phyloP scores from a whole-genome alignment of 2,888 invertebrate genomes.

The Leuctra nigra region DNA sequence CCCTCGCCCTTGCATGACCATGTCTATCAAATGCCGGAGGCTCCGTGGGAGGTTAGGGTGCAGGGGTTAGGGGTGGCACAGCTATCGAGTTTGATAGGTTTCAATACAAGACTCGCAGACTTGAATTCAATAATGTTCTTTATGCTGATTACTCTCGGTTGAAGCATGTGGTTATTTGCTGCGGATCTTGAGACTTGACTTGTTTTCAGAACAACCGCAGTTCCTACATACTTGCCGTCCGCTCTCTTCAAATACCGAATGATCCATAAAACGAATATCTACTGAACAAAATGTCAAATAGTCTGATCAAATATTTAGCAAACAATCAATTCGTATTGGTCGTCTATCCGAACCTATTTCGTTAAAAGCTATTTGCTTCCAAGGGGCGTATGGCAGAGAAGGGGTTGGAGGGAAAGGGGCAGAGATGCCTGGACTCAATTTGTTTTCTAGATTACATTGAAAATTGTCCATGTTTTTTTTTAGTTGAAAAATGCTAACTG shows the following conservation, averaged over 20 bases:
- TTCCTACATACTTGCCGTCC: too few species aligned
- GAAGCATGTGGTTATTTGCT: too few species aligned
- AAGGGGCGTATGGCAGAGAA: neutral
- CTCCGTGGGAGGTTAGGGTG: neutral
- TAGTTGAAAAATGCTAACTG: neutral
- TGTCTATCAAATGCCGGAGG: slow-evolving; percentile 9
- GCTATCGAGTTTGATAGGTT: too few species aligned
- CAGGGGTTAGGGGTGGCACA: neutral
- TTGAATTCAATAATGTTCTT: too few species aligned
- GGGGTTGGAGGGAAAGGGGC: neutral
- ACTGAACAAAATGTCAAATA: slow-evolving; percentile 2
- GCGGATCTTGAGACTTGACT: too few species aligned
- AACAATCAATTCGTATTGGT: slow-evolving; percentile 2
- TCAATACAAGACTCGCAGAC: too few species aligned
- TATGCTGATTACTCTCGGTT: too few species aligned
- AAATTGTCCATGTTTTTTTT: neutral
- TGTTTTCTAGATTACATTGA: neutral
- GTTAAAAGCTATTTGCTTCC: slow-evolving; percentile 1
- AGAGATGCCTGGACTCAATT: neutral
- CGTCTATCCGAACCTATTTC: neutral
- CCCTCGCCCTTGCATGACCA: slow-evolving; percentile 1
- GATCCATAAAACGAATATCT: neutral
- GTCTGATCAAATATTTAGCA: slow-evolving; percentile 2
- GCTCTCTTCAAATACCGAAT: too few species aligned
- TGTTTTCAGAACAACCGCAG: too few species aligned